A percentile compares a stretch with the other conserved stretches of the same genome.
Conservation (phyloP, 2,888 invertebrate genomes). For the Platerodrilus igneus region DNA sequence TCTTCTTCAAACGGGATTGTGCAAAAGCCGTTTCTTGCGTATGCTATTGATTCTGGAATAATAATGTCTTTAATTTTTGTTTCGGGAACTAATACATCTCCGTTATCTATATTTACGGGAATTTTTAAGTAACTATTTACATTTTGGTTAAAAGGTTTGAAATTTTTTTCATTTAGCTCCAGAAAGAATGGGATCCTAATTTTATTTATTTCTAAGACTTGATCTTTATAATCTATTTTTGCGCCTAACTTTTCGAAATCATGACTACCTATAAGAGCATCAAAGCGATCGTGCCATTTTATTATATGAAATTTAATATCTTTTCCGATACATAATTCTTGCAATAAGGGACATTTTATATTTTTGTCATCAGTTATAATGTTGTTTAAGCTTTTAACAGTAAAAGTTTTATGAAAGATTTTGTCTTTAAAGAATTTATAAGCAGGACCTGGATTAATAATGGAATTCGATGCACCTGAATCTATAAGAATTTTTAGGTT, state of each 20-base stretch:
- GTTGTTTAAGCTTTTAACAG: slow-evolving; percentile 4
- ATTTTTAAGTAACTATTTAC: slow-evolving; percentile 3
- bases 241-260: slow-evolving; percentile 10
- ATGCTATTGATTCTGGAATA: slow-evolving; percentile 8
- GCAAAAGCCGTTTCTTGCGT: slow-evolving; percentile 3
- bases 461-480: slow-evolving; percentile 12
- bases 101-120: slow-evolving; percentile 11
- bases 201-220: slow-evolving; percentile 10
- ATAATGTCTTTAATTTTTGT: background rate
- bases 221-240: slow-evolving; percentile 8
- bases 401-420: slow-evolving; percentile 11
- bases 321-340: slow-evolving; percentile 11
- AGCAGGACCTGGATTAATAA: slow-evolving; percentile 14
- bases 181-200: slow-evolving; percentile 7
- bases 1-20: background rate
- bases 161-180: slow-evolving; percentile 4
- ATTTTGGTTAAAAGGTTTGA: slow-evolving; percentile 11
- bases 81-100: slow-evolving; percentile 8
- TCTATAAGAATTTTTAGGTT: slow-evolving; percentile 15
- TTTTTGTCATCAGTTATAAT: slow-evolving; percentile 8
- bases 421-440: slow-evolving; percentile 7
- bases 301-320: slow-evolving; percentile 11
- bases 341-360: slow-evolving; percentile 8
- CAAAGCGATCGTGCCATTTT: slow-evolving; percentile 13
- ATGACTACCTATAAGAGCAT: slow-evolving; percentile 13